Evolutionary conservation across 2,888 invertebrate genomes (phyloP), one percentile per base, ranked within the genome.

Genomic region (Mesochorus sp.): DNA sequence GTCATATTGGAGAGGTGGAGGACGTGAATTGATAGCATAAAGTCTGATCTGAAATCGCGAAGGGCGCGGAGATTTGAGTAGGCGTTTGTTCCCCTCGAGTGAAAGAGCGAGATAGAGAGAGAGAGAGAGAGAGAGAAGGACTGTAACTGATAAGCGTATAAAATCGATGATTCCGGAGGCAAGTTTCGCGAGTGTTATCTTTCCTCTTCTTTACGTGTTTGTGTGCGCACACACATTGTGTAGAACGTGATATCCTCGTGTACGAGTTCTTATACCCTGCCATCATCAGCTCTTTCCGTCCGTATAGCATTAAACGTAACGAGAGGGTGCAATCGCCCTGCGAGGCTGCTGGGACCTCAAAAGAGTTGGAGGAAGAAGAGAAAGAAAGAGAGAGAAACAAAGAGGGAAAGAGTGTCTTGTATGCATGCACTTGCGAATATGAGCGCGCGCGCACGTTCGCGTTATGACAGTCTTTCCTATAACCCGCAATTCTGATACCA

Each of bases 111-210:
- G 5, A n/a, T n/a, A n/a, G 39, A n/a, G 34, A 28, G n/a, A n/a
- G 12, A 19, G 37, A 37, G n/a, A 49, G 21, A 17, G 26, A 17
- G 24, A 12, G 19, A 37, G 67, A 57, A 8, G 24, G 31, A 64
- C 51, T 86, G 86, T 84, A 86, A 81, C 82, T 83, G 88, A 88
- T 88, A 88, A 85, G 86, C 86, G 86, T 83, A 19, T 19, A 83
- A 88, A 88, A 88, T 88, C 88, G 87, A 87, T 86, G 86, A 88
- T 87, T 86, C 59, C 84, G 84, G 85, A 83, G 86, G 83, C 83
- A 85, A 82, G 59, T 88, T 85, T 84, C 85, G 83, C 81, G 80
- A 82, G 81, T 82, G 53, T 42, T 10, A 12, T 44, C 10, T 12
- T 39, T 19, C 3, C 51, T 55, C 17, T 28, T 55, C n/a, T 10